phyloP scores from a whole-genome alignment of 2,797 vertebrate species.

The Sebastes trivittatus region DNA sequence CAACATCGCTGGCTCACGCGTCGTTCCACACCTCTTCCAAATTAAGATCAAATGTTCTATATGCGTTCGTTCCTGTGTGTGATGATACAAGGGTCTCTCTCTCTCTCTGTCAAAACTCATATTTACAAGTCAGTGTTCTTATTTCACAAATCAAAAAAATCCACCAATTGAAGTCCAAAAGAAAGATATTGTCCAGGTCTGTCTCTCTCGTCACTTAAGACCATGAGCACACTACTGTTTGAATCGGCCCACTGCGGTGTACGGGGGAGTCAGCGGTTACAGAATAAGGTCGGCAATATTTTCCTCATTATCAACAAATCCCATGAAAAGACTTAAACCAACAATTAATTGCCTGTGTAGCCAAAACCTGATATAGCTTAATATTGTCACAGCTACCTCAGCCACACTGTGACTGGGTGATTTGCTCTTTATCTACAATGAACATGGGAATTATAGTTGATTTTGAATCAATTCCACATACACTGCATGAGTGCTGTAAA shows the following conservation, averaged over 20 bases:
- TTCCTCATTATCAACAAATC: neutral
- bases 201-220: neutral
- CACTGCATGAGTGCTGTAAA: neutral
- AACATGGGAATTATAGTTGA: neutral
- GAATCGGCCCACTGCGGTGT: neutral
- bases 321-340: slow-evolving; percentile 8
- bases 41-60: neutral
- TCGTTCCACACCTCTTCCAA: neutral
- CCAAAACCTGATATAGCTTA: neutral
- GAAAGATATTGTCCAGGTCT: neutral
- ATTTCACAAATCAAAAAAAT: slow-evolving; percentile 17
- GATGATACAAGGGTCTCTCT: neutral
- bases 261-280: neutral
- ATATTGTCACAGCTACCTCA: neutral
- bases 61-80: neutral
- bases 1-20: neutral
- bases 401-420: neutral
- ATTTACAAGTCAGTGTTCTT: slow-evolving; percentile 20
- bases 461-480: neutral
- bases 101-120: neutral
- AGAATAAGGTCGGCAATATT: neutral
- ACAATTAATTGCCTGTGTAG: neutral
- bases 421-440: neutral
- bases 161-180: neutral
- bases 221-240: slow-evolving; percentile 12